Conservation (phyloP, 2,888 invertebrate genomes). For the Carpatolechia fugitivella region DNA sequence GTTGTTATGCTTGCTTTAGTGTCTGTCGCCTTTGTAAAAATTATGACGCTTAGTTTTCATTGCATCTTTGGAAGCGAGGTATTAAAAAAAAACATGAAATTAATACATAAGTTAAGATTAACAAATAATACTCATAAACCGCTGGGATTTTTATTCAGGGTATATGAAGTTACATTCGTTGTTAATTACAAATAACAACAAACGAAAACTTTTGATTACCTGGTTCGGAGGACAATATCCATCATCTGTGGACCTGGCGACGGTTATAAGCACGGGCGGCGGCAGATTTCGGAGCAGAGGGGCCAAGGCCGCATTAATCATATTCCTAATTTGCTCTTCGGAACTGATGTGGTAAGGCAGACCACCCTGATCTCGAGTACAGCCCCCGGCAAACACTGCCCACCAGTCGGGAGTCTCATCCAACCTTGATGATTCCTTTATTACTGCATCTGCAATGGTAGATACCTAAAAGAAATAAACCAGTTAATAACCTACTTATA, state of each 20-base stretch:
- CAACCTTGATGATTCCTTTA: conserved; percentile 71
- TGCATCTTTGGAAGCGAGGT: too few species aligned
- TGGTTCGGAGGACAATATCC: conserved; percentile 93
- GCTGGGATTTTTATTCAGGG: too few species aligned
- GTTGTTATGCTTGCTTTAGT: too few species aligned
- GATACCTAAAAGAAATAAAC: conserved; percentile 47
- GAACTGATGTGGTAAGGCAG: conserved; percentile 91
- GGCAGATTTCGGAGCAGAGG: conserved; percentile 80
- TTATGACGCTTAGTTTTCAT: too few species aligned
- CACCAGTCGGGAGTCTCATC: conserved; percentile 87
- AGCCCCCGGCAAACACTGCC: conserved; percentile 91
- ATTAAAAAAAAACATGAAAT: too few species aligned
- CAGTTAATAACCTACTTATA: not conserved
- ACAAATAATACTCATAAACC: too few species aligned
- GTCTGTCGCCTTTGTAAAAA: too few species aligned
- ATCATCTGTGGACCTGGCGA: conserved; percentile 91
- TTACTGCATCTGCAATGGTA: conserved; percentile 70
- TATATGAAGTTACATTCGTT: too few species aligned
- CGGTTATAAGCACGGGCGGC: conserved; percentile 83
- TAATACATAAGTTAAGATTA: too few species aligned
- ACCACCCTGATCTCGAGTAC: conserved; percentile 91
- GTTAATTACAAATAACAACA: too few species aligned
- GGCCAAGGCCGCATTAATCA: conserved; percentile 80
- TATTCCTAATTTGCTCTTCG: conserved; percentile 81
- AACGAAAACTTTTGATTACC: conserved; percentile 35